phyloP scores from a whole-genome alignment of 2,797 vertebrate genomes.

The Podargus strigoides region DNA sequence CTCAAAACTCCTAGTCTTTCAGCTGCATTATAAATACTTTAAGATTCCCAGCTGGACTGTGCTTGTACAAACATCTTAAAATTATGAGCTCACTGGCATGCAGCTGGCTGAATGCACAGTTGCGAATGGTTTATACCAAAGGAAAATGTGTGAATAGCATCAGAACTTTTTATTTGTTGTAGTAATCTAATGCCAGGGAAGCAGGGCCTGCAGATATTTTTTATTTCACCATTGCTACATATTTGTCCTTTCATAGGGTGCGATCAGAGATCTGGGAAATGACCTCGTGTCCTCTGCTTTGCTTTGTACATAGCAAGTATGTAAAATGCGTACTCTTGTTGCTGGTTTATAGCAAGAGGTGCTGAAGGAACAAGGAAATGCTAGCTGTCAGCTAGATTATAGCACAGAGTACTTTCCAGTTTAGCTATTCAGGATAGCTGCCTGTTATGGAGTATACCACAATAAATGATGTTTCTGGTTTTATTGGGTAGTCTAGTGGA shows the following conservation, averaged over 20 bases:
- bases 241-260: neutral
- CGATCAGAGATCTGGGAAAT: neutral
- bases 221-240: neutral
- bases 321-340: neutral
- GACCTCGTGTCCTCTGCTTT: neutral
- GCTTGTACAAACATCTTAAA: slow-evolving; percentile 10
- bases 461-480: neutral
- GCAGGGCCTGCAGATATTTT: neutral
- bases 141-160: neutral
- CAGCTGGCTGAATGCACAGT: neutral
- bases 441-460: neutral
- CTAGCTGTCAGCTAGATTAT: neutral
- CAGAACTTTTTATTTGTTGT: neutral
- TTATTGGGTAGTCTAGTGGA: neutral
- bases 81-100: neutral
- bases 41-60: neutral
- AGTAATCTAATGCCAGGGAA: neutral
- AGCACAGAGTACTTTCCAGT: neutral
- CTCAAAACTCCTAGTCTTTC: neutral
- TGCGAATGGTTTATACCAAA: neutral
- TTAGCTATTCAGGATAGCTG: neutral
- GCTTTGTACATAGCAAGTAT: neutral
- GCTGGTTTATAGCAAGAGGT: neutral
- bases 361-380: neutral
- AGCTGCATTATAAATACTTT: neutral